Base-by-base conservation (phyloP, 1,140 invertebrate species). In the Drosophila lowei region DNA sequence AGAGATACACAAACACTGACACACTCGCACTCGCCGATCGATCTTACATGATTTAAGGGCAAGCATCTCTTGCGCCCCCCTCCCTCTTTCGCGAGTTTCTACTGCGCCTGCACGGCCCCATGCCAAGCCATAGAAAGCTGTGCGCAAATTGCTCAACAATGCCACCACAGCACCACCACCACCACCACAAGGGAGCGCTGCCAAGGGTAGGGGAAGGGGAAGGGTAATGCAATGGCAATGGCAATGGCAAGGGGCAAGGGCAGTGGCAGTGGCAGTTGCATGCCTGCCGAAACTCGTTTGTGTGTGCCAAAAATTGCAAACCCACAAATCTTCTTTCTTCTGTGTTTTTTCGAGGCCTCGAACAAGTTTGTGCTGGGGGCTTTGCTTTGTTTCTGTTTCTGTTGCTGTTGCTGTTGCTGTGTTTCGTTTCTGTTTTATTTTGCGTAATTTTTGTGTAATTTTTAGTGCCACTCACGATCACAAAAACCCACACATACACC, bases 291-390 rank as follows among this genome's bases (percentile, higher is more conserved):
- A 55, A 74, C 61, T 53, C 60, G 72, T 84, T 78, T 84, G 78
- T 84, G 80, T 85, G 80, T 79, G 77, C 67, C 64, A 83, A 83
- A 83, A 84, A 84, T 78, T 81, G 79, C 79, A 72, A 71, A 75
- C 79, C 84, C 76, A 79, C 79, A 84, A 81, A 85, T 85, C 77
- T 85, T 63, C 66, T 64, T 52, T 79, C 49, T 49, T 48, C 18
- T 34, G 34, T 50, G 28, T 43, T 11, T 34, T 34, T 9, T 34
- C 3, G 34, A 38, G 34, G 4, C 11, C 34, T 38, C 54, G 64
- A 46, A 54, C 41, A 50, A 44, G 53, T 74, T 50, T 73, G 60
- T 53, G 70, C 48, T 47, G 25, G 25, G 15, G 21, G 9, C 41
- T 65, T 54, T 43, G 13, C 59, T 21, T 34, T 38, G 16, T 16